phyloP scores from a whole-genome alignment of 2,888 invertebrate species.

The Acleris laterana region DNA sequence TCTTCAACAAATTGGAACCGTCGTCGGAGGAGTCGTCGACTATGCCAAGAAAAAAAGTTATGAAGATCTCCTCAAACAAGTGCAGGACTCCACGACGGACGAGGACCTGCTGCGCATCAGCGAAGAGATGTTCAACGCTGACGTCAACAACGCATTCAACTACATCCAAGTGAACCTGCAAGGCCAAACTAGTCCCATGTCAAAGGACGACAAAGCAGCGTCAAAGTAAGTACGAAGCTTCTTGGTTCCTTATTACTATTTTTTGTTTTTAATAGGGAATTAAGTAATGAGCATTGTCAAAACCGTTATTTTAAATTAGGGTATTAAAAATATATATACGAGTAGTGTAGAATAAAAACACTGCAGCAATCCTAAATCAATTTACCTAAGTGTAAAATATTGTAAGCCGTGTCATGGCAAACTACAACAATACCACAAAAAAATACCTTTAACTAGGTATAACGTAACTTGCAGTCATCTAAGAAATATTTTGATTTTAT shows the following conservation, averaged over 20 bases:
- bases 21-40: slow-evolving; percentile 78
- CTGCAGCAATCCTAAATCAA: too few species aligned
- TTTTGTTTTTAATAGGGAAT: too few species aligned
- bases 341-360: too few species aligned
- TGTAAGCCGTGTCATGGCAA: neutral
- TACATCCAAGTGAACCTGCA: slow-evolving; percentile 89
- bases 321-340: too few species aligned
- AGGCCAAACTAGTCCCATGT: slow-evolving; percentile 88
- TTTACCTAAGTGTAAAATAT: too few species aligned
- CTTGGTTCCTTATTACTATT: neutral
- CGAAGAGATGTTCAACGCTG: slow-evolving; percentile 89
- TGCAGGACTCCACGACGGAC: slow-evolving; percentile 84
- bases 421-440: neutral
- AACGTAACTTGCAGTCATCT: too few species aligned
- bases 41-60: slow-evolving; percentile 80
- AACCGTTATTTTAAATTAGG: too few species aligned
- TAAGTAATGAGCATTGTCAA: too few species aligned
- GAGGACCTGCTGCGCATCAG: slow-evolving; percentile 88
- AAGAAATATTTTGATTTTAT: too few species aligned
- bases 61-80: slow-evolving; percentile 71
- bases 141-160: slow-evolving; percentile 89
- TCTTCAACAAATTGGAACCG: slow-evolving; percentile 73
- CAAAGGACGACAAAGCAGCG: slow-evolving; percentile 89
- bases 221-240: slow-evolving; percentile 85
- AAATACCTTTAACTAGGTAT: too few species aligned